A percentile compares a stretch with the other conserved stretches of the same genome.
Conservation (phyloP, 2,888 invertebrate genomes). For the Palloptera scutellata region DNA sequence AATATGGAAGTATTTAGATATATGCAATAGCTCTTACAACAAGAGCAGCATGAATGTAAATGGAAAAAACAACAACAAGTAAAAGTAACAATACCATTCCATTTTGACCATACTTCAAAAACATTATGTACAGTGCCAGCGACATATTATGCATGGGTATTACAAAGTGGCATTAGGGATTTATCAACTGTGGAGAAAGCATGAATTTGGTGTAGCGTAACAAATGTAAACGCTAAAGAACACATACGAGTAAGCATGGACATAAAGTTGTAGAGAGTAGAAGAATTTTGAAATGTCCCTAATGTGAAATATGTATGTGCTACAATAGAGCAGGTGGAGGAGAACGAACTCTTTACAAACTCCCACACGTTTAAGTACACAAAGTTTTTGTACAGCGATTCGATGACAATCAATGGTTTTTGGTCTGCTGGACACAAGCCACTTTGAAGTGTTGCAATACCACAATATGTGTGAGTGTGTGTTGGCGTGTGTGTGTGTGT, state of each 20-base stretch:
- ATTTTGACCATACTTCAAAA: neutral
- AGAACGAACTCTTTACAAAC: neutral
- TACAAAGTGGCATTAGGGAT: constrained; percentile 30
- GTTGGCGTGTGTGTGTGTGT: neutral
- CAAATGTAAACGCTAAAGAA: constrained; percentile 23
- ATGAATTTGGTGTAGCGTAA: constrained; percentile 31
- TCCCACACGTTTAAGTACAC: constrained; percentile 3
- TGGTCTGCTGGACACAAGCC: constrained; percentile 55
- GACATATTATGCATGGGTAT: neutral
- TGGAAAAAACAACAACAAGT: neutral
- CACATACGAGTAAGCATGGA: constrained; percentile 18
- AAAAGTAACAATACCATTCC: neutral
- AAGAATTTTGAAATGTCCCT: constrained; percentile 30
- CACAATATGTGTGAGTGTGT: too few species aligned
- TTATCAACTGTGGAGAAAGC: constrained; percentile 25
- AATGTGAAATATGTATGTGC: constrained; percentile 2
- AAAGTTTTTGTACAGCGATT: constrained; percentile 36
- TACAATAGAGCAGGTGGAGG: constrained; percentile 34
- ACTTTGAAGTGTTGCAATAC: constrained; percentile 19
- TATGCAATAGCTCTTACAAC: neutral
- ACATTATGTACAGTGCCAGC: neutral
- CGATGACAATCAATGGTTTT: constrained; percentile 64
- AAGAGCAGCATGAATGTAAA: neutral
- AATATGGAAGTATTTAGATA: too few species aligned
- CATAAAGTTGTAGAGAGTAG: constrained; percentile 31